These are phyloP conservation scores for Drosophila sordidula DNA, from an alignment of 2,888 invertebrate species.

Conservation along the genomic window DNA sequence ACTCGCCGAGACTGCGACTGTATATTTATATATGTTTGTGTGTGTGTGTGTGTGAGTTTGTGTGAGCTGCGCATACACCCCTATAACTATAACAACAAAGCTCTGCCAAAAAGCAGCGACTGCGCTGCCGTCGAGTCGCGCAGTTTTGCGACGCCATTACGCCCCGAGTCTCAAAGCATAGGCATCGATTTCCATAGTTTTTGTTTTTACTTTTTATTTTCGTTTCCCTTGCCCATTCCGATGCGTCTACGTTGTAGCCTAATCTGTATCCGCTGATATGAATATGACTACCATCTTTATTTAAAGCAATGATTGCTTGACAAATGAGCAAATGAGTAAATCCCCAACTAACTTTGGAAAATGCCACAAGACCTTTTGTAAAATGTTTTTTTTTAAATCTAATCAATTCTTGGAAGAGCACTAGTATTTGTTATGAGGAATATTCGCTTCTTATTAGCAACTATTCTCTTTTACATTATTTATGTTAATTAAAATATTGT, in stretches of 20 bases:
- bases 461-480: no score
- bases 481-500: no score
- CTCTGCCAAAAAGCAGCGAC: constrained; percentile 48
- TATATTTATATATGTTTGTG: neutral
- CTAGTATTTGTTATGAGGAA: no score
- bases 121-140: constrained; percentile 41
- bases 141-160: constrained; percentile 64
- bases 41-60: constrained; percentile 26
- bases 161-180: constrained; percentile 27
- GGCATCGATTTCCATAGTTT: constrained; percentile 64
- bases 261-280: constrained; percentile 30
- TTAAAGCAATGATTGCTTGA: constrained; percentile 12
- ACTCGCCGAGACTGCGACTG: constrained; percentile 16
- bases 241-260: neutral
- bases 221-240: neutral
- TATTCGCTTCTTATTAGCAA: no score
- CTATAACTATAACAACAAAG: constrained; percentile 53
- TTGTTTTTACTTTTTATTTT: neutral
- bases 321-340: neutral
- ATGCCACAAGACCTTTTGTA: no score
- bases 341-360: no score
- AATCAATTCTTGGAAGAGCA: no score
- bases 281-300: constrained; percentile 27
- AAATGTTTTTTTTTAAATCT: no score
- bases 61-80: constrained; percentile 57